These are phyloP conservation scores for Erebia palarica DNA, from an alignment of 2,888 invertebrate species.

Conservation along the genomic window DNA sequence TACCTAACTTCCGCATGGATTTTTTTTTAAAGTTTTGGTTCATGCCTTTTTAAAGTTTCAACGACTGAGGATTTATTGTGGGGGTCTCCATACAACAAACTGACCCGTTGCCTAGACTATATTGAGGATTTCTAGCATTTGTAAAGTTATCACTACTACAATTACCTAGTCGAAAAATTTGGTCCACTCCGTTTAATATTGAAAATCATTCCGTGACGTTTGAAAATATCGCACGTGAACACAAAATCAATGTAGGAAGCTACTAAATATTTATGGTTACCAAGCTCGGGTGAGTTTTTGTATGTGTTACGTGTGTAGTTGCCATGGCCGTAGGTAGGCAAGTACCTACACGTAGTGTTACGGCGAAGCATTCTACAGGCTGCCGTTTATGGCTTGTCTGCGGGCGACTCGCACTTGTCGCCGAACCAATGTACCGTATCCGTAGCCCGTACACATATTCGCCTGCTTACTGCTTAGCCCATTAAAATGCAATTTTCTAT, in stretches of 20 bases:
- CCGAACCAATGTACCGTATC: constrained; percentile 41
- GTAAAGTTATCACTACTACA: neutral
- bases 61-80: no score
- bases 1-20: no score
- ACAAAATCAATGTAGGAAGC: constrained; percentile 4
- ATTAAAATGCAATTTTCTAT: constrained; percentile 54
- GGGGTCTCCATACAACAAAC: no score
- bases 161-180: neutral
- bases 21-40: no score
- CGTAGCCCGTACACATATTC: constrained; percentile 53
- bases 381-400: constrained; percentile 61
- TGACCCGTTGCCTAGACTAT: no score
- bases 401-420: constrained; percentile 54
- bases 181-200: neutral
- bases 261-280: constrained; percentile 33
- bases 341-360: constrained; percentile 40
- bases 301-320: constrained; percentile 39
- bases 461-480: constrained; percentile 59
- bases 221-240: constrained; percentile 7
- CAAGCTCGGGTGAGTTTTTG: constrained; percentile 34
- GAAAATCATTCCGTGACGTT: constrained; percentile 7
- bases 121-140: neutral
- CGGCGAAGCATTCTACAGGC: constrained; percentile 68
- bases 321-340: constrained; percentile 28
- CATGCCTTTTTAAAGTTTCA: no score